Conservation (phyloP, 2,888 invertebrate genomes). For the Parthenolecanium corni region DNA sequence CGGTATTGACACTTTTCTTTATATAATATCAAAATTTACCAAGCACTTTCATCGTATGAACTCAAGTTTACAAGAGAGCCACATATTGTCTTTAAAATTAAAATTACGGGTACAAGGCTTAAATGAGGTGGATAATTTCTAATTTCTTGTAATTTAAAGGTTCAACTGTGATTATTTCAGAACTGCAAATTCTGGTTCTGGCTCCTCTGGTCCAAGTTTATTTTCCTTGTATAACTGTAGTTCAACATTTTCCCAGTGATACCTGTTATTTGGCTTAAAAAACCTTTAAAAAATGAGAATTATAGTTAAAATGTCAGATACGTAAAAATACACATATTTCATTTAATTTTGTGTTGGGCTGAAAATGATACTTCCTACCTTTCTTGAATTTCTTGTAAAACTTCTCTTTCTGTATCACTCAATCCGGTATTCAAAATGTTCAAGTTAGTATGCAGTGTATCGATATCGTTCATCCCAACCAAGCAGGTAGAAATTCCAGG, state of each 20-base stretch:
- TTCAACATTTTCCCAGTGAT: constrained; percentile 35
- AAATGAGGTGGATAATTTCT: too few relatives aligned
- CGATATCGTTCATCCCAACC: constrained; percentile 60
- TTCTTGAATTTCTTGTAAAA: constrained; percentile 47
- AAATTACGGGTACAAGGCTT: too few relatives aligned
- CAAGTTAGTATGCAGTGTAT: constrained; percentile 52
- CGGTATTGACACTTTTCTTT: too few relatives aligned
- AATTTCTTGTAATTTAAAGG: too few relatives aligned
- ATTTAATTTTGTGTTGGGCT: neutral
- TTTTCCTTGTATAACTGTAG: constrained; percentile 25
- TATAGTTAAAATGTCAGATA: neutral
- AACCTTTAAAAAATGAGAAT: neutral
- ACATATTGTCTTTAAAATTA: too few relatives aligned
- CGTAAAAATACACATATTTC: neutral
- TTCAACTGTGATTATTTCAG: too few relatives aligned
- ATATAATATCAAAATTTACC: too few relatives aligned
- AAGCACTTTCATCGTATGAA: too few relatives aligned
- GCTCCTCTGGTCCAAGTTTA: too few relatives aligned
- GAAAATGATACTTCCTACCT: constrained; percentile 24
- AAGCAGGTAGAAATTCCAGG: constrained; percentile 55
- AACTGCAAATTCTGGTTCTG: too few relatives aligned
- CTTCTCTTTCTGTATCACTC: constrained; percentile 50
- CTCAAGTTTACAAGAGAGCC: too few relatives aligned
- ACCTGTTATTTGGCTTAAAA: constrained; percentile 8
- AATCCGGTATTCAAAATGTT: constrained; percentile 52